Conservation (phyloP, 2,888 invertebrate species). For the Dyspetes luteomarginatus region DNA sequence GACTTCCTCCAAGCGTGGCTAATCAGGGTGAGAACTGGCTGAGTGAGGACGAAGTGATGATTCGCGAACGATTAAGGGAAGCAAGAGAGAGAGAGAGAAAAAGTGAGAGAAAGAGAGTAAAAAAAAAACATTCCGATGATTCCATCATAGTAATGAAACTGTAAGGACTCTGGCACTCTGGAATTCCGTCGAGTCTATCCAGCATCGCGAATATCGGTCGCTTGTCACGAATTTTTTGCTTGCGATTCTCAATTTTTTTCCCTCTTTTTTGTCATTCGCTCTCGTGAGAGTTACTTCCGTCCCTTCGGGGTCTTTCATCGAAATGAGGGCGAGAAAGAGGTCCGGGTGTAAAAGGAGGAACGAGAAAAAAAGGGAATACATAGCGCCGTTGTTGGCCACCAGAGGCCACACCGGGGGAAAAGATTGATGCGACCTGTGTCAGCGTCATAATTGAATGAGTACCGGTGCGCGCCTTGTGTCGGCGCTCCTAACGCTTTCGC, state of each 20-base stretch:
- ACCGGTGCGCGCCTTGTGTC: constrained; percentile 71
- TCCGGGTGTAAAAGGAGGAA: neutral
- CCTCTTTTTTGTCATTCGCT: constrained; percentile 18
- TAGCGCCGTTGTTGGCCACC: constrained; percentile 44
- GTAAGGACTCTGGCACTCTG: constrained; percentile 10
- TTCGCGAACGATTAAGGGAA: constrained; percentile 47
- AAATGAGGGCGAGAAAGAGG: constrained; percentile 63
- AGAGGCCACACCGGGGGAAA: constrained; percentile 59
- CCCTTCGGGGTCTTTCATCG: constrained; percentile 61
- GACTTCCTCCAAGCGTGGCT: constrained; percentile 44
- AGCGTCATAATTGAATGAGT: constrained; percentile 82
- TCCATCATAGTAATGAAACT: constrained; percentile 10
- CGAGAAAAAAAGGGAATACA: constrained; percentile 9
- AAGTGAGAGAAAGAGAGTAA: neutral
- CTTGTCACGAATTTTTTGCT: constrained; percentile 24
- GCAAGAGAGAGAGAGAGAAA: neutral
- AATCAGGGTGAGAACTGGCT: constrained; percentile 38
- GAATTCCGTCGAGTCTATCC: constrained; percentile 14
- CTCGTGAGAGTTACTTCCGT: constrained; percentile 59
- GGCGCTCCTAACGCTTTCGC: constrained; percentile 70
- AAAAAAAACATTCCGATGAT: constrained; percentile 1
- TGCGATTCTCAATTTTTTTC: neutral
- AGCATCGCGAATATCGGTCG: constrained; percentile 13
- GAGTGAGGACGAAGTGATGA: constrained; percentile 25
- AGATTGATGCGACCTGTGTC: constrained; percentile 81